Percentiles rank a stretch among this genome's conserved stretches.
phyloP scores from a whole-genome alignment of 2,888 invertebrate genomes.

The Bibio marci region DNA sequence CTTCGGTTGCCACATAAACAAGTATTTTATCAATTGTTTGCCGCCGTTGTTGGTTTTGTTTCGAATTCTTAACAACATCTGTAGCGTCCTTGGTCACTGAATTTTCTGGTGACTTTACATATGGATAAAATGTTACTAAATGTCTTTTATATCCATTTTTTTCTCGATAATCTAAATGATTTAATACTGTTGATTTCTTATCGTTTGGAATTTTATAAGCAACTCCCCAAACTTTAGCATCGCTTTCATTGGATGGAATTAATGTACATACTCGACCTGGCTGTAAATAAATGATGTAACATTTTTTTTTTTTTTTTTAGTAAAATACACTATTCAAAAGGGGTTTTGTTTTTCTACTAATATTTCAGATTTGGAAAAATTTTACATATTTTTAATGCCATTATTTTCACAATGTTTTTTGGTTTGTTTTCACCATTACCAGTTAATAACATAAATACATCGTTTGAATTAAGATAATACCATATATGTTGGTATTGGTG shows the following conservation, averaged over 20 bases:
- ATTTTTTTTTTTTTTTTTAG: too few relatives aligned
- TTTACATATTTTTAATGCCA: neutral
- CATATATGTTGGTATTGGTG: too few relatives aligned
- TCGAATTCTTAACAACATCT: neutral
- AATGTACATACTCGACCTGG: constrained; percentile 85
- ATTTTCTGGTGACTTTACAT: neutral
- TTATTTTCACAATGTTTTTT: neutral
- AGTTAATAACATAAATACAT: too few relatives aligned
- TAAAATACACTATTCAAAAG: too few relatives aligned
- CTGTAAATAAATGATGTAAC: constrained; percentile 28
- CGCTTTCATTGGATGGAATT: constrained; percentile 38
- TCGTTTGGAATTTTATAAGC: constrained; percentile 68
- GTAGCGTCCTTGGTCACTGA: too few relatives aligned
- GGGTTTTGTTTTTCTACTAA: too few relatives aligned
- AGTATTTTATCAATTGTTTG: constrained; percentile 38
- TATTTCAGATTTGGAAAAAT: too few relatives aligned
- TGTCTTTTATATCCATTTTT: constrained; percentile 77
- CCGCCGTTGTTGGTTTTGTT: constrained; percentile 30
- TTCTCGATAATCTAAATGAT: constrained; percentile 78
- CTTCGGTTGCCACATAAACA: constrained; percentile 65
- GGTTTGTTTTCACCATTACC: neutral
- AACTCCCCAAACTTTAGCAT: constrained; percentile 71
- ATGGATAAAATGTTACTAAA: constrained; percentile 55
- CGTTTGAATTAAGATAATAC: too few relatives aligned
- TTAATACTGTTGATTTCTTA: constrained; percentile 50